phyloP scores from a whole-genome alignment of 1,140 invertebrate species.

The Hermetia illucens region DNA sequence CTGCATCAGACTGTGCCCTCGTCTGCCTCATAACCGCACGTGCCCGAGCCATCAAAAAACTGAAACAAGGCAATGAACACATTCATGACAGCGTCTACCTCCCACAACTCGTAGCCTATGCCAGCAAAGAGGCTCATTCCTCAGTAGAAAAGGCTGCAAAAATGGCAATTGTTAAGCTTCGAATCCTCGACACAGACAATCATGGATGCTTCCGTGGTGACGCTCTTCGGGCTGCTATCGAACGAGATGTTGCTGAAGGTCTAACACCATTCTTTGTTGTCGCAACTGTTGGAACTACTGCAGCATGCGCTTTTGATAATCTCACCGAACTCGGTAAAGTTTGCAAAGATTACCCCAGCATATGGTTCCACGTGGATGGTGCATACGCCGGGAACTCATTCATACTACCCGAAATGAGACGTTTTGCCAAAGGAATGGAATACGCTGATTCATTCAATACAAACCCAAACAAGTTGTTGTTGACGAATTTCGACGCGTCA shows the following conservation, averaged over 20 bases:
- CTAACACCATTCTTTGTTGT: slow-evolving; percentile 79
- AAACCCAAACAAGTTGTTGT: slow-evolving; percentile 86
- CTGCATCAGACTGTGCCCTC: slow-evolving; percentile 77
- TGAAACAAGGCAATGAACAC: slow-evolving; percentile 31
- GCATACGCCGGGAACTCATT: slow-evolving; percentile 76
- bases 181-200: slow-evolving; percentile 77
- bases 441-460: slow-evolving; percentile 83
- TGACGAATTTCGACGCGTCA: slow-evolving; percentile 84
- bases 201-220: slow-evolving; percentile 62
- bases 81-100: slow-evolving; percentile 54
- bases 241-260: slow-evolving; percentile 65
- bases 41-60: slow-evolving; percentile 51
- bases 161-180: slow-evolving; percentile 75
- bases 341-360: slow-evolving; percentile 46
- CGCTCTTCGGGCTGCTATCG: slow-evolving; percentile 50
- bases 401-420: slow-evolving; percentile 69
- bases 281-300: slow-evolving; percentile 64
- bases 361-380: slow-evolving; percentile 61
- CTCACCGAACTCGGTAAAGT: slow-evolving; percentile 67
- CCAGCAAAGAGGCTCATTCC: slow-evolving; percentile 73
- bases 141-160: slow-evolving; percentile 91
- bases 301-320: slow-evolving; percentile 70
- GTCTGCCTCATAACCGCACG: slow-evolving; percentile 70
- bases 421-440: slow-evolving; percentile 60
- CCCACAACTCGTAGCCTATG: slow-evolving; percentile 73